Evolutionary conservation across 2,888 invertebrate genomes (phyloP).

Genomic region (Pseudococcus jackbeardsleyi): DNA sequence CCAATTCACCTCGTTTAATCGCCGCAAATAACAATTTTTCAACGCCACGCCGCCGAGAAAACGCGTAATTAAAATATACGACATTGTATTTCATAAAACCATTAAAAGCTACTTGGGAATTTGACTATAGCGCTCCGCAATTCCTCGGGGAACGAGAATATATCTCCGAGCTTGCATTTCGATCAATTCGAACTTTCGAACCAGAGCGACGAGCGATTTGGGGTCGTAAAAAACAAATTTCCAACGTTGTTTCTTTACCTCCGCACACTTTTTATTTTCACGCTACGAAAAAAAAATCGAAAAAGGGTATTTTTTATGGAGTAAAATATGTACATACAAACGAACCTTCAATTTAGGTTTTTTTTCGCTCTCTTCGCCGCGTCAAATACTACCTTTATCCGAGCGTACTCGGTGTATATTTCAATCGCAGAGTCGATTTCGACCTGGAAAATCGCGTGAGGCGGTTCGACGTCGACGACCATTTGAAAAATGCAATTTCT

Average conservation of each 20-base stretch:
- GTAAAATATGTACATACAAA: background rate
- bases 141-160: background rate
- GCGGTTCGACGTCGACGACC: background rate
- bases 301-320: background rate
- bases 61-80: constrained; percentile 14
- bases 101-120: constrained; percentile 32
- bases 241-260: background rate
- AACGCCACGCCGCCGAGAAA: background rate
- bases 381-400: background rate
- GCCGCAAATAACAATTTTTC: background rate
- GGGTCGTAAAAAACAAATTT: constrained; percentile 32
- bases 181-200: constrained; percentile 23
- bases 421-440: background rate
- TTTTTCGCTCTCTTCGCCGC: background rate
- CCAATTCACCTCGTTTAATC: background rate
- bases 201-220: background rate
- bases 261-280: background rate
- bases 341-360: background rate
- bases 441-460: background rate
- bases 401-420: background rate
- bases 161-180: background rate
- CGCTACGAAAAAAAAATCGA: constrained; percentile 12
- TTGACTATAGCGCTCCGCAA: background rate
- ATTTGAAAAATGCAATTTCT: background rate
- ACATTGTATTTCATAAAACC: constrained; percentile 24